Conservation (phyloP, 2,797 vertebrate species). For the Takifugu ocellatus region DNA sequence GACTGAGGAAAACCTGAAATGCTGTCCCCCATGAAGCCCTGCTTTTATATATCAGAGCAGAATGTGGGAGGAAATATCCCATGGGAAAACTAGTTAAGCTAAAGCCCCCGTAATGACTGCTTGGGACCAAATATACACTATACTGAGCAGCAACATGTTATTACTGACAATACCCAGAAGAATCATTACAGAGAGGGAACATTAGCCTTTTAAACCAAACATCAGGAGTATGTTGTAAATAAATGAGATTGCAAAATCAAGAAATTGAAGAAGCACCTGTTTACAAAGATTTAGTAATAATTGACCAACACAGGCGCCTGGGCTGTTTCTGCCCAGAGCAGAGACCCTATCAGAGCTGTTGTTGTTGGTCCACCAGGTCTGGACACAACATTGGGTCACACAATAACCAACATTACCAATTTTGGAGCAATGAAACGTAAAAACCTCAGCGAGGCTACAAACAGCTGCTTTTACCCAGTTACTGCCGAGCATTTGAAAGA, state of each 20-base stretch:
- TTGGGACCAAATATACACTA: conserved; percentile 39
- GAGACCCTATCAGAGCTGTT: conserved; percentile 46
- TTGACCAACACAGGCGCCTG: conserved; percentile 53
- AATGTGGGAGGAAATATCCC: conserved; percentile 15
- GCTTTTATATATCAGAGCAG: neutral
- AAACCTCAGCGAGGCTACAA: too few species aligned
- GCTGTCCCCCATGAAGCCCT: too few species aligned
- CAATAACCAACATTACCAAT: conserved; percentile 24
- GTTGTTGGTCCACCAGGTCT: conserved; percentile 40
- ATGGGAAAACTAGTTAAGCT: conserved; percentile 36
- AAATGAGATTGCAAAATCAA: conserved; percentile 34
- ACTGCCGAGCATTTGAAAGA: conserved; percentile 5
- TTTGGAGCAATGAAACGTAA: neutral
- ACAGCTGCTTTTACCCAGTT: neutral
- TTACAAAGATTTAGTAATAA: conserved; percentile 60
- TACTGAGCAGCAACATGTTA: conserved; percentile 46
- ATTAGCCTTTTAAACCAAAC: conserved; percentile 45
- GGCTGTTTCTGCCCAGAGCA: conserved; percentile 36
- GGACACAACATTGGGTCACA: conserved; percentile 15
- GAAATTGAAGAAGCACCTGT: conserved; percentile 20
- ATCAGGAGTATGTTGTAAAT: conserved; percentile 40
- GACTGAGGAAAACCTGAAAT: conserved; percentile 2
- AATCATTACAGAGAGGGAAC: conserved; percentile 45
- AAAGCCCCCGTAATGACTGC: conserved; percentile 31
- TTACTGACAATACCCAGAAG: conserved; percentile 55